phyloP scores from a whole-genome alignment of 2,888 invertebrate species.

The Eledone cirrhosa region DNA sequence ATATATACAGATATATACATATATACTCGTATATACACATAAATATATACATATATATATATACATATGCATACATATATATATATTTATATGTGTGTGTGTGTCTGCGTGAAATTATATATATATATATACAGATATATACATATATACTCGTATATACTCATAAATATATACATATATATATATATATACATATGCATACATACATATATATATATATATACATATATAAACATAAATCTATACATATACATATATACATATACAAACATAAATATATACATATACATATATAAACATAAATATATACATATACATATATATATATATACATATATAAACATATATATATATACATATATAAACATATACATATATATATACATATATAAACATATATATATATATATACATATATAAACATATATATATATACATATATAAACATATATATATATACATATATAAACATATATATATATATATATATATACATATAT shows the following conservation, averaged over 20 bases:
- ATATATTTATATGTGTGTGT: not conserved
- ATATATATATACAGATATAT: not conserved
- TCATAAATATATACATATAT: not conserved
- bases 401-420: not conserved
- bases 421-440: conserved; percentile 2
- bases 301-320: not conserved
- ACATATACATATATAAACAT: too few species aligned
- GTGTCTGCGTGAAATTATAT: not conserved
- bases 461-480: conserved; percentile 1
- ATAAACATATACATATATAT: not conserved
- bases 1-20: not conserved
- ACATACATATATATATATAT: not conserved
- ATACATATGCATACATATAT: not conserved
- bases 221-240: too few species aligned
- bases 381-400: not conserved
- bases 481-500: not conserved
- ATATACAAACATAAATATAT: too few species aligned
- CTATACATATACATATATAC: too few species aligned
- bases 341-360: not conserved
- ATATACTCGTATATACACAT: not conserved
- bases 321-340: not conserved
- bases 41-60: not conserved
- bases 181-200: not conserved
- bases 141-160: not conserved
- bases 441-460: not conserved